These are phyloP conservation scores for Tholera decimalis DNA, from an alignment of 2,888 invertebrate genomes.

Conservation along the genomic window DNA sequence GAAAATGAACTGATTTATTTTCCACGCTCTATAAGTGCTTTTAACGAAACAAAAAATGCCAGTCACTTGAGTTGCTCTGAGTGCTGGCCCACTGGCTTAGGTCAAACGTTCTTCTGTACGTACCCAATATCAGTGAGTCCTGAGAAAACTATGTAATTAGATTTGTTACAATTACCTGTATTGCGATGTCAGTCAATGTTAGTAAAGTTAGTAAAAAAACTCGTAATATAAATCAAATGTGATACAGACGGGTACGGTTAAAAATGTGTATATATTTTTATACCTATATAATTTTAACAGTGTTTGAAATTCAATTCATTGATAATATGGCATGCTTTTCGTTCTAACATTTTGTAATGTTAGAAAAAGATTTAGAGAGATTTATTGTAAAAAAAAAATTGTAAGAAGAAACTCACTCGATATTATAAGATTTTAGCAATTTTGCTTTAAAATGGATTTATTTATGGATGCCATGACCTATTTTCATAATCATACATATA, in stretches of 20 bases:
- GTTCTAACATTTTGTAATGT: no score
- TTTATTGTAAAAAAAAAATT: no score
- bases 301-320: not conserved
- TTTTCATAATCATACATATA: not conserved
- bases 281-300: not conserved
- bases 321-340: no score
- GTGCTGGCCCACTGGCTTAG: constrained; percentile 13
- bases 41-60: constrained; percentile 29
- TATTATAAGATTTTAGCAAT: no score
- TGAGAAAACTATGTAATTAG: constrained; percentile 24
- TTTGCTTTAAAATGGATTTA: no score
- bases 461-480: no score
- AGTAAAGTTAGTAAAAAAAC: not conserved
- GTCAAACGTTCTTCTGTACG: constrained; percentile 14
- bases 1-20: not conserved
- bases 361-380: no score
- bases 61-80: constrained; percentile 27
- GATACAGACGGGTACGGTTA: no score
- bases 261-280: no score
- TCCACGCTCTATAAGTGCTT: constrained; percentile 19
- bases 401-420: no score
- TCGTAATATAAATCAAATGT: no score
- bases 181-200: not conserved
- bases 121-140: constrained; percentile 17
- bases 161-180: constrained; percentile 8